Evolutionary conservation across 2,797 vertebrate genomes (phyloP).

Genomic region (Pseudochirops cupreus): DNA sequence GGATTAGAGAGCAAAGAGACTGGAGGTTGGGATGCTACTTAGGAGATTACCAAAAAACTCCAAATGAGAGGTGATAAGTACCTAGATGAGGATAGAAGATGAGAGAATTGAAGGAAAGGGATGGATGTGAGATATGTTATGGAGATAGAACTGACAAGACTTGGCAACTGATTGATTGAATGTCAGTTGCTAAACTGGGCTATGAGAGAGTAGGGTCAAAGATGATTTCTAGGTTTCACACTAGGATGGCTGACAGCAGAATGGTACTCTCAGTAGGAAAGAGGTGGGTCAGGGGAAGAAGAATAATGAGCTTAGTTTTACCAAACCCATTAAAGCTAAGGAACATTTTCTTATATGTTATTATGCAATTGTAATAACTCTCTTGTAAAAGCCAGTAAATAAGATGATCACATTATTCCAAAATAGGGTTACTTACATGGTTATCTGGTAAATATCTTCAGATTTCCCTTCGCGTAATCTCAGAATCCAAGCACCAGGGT

Average conservation of each 20-base stretch:
- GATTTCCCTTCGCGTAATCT: conserved; percentile 94
- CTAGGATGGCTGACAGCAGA: background rate
- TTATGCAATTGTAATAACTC: background rate
- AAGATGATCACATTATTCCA: background rate
- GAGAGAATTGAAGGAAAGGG: background rate
- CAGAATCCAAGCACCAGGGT: conserved; percentile 95
- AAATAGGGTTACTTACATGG: conserved; percentile 89
- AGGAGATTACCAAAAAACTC: background rate
- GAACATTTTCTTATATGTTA: background rate
- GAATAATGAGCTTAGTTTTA: background rate
- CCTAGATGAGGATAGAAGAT: background rate
- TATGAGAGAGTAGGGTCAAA: background rate
- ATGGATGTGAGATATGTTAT: background rate
- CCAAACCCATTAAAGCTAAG: background rate
- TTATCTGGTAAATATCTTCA: conserved; percentile 94
- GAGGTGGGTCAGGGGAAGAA: background rate
- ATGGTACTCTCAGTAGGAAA: background rate
- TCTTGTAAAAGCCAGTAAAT: background rate
- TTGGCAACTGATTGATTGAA: background rate
- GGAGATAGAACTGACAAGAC: background rate
- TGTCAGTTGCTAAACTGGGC: background rate
- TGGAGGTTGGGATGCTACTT: background rate
- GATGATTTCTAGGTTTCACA: background rate
- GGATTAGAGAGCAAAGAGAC: background rate
- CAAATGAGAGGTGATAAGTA: background rate